Conservation (phyloP, 1,140 invertebrate species). For the Mycetomoellerius zeteki region DNA sequence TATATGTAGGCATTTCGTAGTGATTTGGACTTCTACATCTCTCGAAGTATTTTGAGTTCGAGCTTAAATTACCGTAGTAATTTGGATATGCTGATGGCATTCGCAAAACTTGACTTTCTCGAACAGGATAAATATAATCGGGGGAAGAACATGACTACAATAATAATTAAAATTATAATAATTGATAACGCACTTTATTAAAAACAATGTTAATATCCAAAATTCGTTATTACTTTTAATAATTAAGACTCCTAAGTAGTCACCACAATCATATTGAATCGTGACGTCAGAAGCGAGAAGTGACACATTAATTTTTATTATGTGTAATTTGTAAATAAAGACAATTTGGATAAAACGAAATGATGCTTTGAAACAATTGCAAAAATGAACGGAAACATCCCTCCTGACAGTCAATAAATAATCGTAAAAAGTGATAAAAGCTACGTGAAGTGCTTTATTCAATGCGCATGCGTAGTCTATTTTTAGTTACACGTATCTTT, state of each 20-base stretch:
- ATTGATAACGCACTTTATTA: not conserved
- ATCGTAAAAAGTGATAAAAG: too few species aligned
- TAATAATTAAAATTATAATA: slow-evolving; percentile 16
- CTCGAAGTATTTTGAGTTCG: slow-evolving; percentile 66
- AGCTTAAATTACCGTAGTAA: slow-evolving; percentile 82
- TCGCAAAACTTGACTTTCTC: slow-evolving; percentile 60
- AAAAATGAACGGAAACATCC: too few species aligned
- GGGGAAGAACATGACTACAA: slow-evolving; percentile 77
- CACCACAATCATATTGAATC: too few species aligned
- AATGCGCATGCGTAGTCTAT: too few species aligned
- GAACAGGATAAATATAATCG: slow-evolving; percentile 79
- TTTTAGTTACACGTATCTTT: too few species aligned
- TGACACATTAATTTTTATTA: too few species aligned
- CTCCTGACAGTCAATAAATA: too few species aligned
- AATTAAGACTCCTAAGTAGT: not conserved
- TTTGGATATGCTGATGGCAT: slow-evolving; percentile 73
- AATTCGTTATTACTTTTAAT: slow-evolving; percentile 11
- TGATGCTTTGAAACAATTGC: too few species aligned
- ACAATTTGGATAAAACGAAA: too few species aligned
- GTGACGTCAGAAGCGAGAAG: too few species aligned
- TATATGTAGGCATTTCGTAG: slow-evolving; percentile 76
- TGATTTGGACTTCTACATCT: slow-evolving; percentile 64
- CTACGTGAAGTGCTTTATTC: too few species aligned
- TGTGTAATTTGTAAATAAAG: too few species aligned
- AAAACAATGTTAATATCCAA: not conserved